phyloP scores from a whole-genome alignment of 2,113 vertebrate species.

The Gadus chalcogrammus region DNA sequence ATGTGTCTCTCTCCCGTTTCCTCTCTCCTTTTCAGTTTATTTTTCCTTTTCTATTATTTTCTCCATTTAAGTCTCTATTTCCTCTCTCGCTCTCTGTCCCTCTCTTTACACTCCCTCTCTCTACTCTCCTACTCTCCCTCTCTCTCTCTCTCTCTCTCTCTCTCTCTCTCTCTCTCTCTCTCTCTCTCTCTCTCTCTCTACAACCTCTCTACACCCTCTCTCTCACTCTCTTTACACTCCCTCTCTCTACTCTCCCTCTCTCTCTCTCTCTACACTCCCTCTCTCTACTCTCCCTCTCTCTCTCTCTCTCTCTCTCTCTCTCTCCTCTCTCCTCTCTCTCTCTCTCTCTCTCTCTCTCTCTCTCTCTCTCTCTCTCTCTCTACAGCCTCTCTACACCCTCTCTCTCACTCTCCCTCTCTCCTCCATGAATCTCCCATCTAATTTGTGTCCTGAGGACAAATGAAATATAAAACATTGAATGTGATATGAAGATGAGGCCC shows the following conservation, averaged over 20 bases:
- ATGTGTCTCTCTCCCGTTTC: background rate
- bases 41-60: background rate
- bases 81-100: slow-evolving; percentile 4
- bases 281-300: no score
- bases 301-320: slow-evolving; percentile 9
- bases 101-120: slow-evolving; percentile 34
- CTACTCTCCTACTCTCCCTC: slow-evolving; percentile 6
- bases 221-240: no score
- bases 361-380: no score
- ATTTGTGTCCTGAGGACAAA: slow-evolving; percentile 44
- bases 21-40: background rate
- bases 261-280: no score
- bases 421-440: no score
- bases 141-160: no score
- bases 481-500: slow-evolving; percentile 49
- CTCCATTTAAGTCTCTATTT: background rate
- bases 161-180: no score
- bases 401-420: no score
- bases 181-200: no score
- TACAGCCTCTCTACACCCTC: slow-evolving; percentile 33
- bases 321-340: slow-evolving; percentile 31
- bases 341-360: slow-evolving; percentile 19
- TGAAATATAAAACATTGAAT: slow-evolving; percentile 49
- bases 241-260: no score
- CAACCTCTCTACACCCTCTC: no score